phyloP scores from a whole-genome alignment of 2,797 vertebrate genomes.

The Thunnus albacares region DNA sequence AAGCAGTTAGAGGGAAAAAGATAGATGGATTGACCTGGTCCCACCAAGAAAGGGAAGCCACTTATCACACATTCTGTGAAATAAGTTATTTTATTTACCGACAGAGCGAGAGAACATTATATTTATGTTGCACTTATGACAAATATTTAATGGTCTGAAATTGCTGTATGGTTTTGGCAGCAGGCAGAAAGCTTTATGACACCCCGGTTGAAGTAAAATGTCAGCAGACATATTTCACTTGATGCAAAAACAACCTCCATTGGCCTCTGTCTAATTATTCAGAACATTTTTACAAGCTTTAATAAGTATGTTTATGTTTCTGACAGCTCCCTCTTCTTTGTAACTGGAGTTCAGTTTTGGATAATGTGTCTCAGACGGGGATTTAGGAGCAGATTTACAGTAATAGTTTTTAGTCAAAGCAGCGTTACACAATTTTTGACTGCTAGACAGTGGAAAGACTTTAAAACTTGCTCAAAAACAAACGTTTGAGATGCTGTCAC shows the following conservation, averaged over 20 bases:
- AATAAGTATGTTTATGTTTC: slow-evolving; percentile 61
- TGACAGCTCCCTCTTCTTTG: slow-evolving; percentile 58
- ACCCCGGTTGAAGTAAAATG: slow-evolving; percentile 58
- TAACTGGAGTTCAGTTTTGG: slow-evolving; percentile 41
- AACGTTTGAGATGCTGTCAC: background rate
- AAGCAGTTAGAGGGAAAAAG: slow-evolving; percentile 20
- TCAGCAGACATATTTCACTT: slow-evolving; percentile 70
- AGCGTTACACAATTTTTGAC: slow-evolving; percentile 25
- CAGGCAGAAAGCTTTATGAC: slow-evolving; percentile 56
- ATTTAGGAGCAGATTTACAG: slow-evolving; percentile 43
- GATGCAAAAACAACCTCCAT: slow-evolving; percentile 60
- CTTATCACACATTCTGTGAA: slow-evolving; percentile 58
- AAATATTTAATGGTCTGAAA: slow-evolving; percentile 66
- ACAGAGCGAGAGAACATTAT: slow-evolving; percentile 42
- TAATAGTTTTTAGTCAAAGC: slow-evolving; percentile 22
- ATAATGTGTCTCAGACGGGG: slow-evolving; percentile 42
- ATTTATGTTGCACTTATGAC: slow-evolving; percentile 60
- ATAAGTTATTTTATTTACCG: slow-evolving; percentile 57
- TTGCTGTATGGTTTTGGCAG: slow-evolving; percentile 72
- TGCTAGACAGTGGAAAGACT: slow-evolving; percentile 5
- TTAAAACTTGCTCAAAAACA: slow-evolving; percentile 5
- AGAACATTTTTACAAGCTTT: slow-evolving; percentile 54
- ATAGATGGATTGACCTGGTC: slow-evolving; percentile 30
- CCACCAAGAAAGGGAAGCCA: slow-evolving; percentile 46
- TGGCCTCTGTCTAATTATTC: slow-evolving; percentile 63